These are phyloP conservation scores for Hipposideros larvatus DNA, from an alignment of 2,797 vertebrate species.

Conservation along the genomic window DNA sequence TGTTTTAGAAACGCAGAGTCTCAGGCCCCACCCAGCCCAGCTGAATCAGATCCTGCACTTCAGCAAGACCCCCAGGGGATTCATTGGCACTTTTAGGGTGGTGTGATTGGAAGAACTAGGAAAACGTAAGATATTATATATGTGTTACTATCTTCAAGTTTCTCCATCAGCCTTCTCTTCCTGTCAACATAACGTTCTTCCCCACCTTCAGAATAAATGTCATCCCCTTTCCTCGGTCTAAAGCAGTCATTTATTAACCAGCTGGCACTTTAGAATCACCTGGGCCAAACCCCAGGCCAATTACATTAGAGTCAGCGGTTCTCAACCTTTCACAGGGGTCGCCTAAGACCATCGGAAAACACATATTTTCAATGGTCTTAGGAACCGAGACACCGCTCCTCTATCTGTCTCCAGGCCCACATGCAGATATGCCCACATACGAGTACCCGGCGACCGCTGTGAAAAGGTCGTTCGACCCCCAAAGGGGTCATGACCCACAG, in stretches of 20 bases:
- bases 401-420: no score
- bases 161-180: not conserved
- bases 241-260: not conserved
- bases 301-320: not conserved
- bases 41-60: not conserved
- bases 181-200: not conserved
- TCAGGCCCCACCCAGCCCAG: not conserved
- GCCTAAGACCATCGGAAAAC: no score
- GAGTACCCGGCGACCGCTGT: no score
- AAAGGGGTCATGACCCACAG: no score
- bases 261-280: not conserved
- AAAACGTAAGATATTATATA: not conserved
- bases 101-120: not conserved
- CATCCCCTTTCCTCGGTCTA: not conserved
- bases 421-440: no score
- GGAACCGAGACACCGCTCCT: no score
- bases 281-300: not conserved
- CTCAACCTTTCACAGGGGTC: no score
- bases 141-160: not conserved
- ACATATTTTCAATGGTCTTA: no score
- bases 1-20: not conserved
- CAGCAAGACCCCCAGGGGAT: not conserved
- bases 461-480: no score
- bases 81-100: not conserved
- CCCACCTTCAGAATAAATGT: not conserved